Base-by-base conservation (phyloP, 2,113 vertebrate genomes). In the Typhlomys cinereus region DNA sequence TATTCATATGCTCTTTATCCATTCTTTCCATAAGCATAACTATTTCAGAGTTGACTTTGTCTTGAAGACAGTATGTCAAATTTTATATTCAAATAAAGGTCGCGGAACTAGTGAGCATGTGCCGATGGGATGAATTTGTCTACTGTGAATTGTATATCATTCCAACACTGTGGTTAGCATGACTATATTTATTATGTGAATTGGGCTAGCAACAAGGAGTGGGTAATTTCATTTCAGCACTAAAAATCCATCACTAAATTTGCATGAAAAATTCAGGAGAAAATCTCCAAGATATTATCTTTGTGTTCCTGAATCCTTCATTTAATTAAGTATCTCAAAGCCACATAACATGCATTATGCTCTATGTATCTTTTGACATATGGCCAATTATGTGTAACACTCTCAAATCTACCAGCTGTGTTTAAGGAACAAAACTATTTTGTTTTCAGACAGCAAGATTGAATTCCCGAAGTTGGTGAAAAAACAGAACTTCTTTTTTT, bases 1-100 rank as follows among this genome's bases (percentile, higher is more conserved):
- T 78, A 90, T 86, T n/a, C 91, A 11, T 5, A 48, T 88, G 73
- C 5, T 57, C 78, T 88, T 96, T 94, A 92, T 70, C 59, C 57
- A 84, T 92, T 93, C 50, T 92, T 94, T 89, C 41, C 80, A 85
- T 82, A 90, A 87, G 62, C 39, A 71, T 92, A 94, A 93, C 76
- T 95, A 64, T 94, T 95, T 94, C 75, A 94, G 78, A 94, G 87
- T 74, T 95, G 91, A 95, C 87, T 96, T 96, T 91, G 95, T 93
- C 85, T 82, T 64, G 50, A 89, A 96, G 67, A 94, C 15, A 85
- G 76, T 95, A 89, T 90, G 84, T 95, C 86, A 94, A 91, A 90
- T 95, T 95, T 95, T 88, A 96, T 85, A 91, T 71, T 88, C 89
- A 66, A 90, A 93, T 87, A 95, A 97, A 97, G 54, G 91, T 96